phyloP scores from a whole-genome alignment of 53 echinoderm and acorn worm genomes.

The Paracentrotus lividus region DNA sequence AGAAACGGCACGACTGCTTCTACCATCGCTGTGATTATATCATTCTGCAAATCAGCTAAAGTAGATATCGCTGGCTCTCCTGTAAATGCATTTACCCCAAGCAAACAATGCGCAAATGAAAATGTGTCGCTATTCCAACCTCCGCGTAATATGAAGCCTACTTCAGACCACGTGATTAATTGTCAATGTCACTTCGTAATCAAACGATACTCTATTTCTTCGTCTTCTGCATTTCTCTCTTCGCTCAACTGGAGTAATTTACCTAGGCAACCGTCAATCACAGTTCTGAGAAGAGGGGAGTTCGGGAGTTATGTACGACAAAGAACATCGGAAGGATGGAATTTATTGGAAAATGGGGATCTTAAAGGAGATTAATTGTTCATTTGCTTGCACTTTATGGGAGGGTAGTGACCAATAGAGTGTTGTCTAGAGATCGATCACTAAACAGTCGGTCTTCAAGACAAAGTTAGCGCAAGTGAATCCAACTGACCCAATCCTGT shows the following conservation, averaged over 20 bases:
- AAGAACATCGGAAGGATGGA: conserved; percentile 1
- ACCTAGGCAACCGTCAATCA: conserved; percentile 23
- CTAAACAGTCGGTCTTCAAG: neutral
- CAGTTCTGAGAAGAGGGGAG: neutral
- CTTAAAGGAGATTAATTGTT: neutral
- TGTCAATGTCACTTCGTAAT: conserved; percentile 27
- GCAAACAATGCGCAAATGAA: neutral
- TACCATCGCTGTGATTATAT: neutral
- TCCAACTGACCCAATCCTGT: neutral
- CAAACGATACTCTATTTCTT: conserved; percentile 36
- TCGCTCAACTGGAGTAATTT: conserved; percentile 3
- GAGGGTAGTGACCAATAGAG: conserved; percentile 10
- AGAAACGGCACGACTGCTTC: neutral
- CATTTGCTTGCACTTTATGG: conserved; percentile 23
- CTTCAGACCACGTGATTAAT: conserved; percentile 5
- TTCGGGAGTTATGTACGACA: neutral
- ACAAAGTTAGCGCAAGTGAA: neutral
- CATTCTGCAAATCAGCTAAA: neutral
- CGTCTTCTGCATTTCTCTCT: neutral
- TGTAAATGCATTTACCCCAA: conserved; percentile 7
- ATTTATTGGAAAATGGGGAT: conserved; percentile 28
- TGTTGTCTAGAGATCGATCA: neutral
- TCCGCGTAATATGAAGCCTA: neutral
- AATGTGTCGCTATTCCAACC: conserved; percentile 9
- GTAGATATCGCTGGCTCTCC: conserved; percentile 7